Evolutionary conservation across 2,888 invertebrate genomes (phyloP).

Genomic region (Choristoneura rosaceana): DNA sequence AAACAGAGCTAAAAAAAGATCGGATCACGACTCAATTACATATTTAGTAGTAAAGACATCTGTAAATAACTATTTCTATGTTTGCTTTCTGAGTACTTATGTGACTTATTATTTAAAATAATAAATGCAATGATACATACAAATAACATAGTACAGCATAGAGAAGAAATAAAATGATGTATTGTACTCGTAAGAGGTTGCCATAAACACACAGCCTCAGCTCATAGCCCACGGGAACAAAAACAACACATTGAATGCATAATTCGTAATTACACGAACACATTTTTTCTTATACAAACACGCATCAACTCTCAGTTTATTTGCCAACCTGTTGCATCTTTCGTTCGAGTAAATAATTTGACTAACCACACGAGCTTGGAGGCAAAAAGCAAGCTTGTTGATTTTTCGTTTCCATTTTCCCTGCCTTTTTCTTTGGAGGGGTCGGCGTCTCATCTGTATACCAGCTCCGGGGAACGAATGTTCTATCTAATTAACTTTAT

Average conservation of each 20-base stretch:
- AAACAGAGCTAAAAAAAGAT: no score
- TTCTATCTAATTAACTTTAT: conserved; percentile 83
- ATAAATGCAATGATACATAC: no score
- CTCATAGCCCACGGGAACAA: background rate
- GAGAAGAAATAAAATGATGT: no score
- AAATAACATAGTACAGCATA: no score
- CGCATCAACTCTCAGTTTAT: conserved; percentile 17
- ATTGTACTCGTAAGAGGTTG: no score
- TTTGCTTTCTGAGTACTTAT: no score
- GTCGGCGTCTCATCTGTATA: conserved; percentile 70
- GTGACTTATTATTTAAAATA: no score
- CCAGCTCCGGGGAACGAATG: conserved; percentile 79
- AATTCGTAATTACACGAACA: background rate
- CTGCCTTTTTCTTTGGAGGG: conserved; percentile 58
- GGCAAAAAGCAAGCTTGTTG: conserved; percentile 45
- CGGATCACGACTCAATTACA: no score
- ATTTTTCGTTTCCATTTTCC: conserved; percentile 64
- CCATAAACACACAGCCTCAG: no score
- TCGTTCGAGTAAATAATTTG: conserved; percentile 35
- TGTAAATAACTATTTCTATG: no score
- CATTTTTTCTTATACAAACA: conserved; percentile 3
- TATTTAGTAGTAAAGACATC: no score
- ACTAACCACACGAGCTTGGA: conserved; percentile 43
- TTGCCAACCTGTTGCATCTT: conserved; percentile 41
- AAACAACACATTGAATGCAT: background rate